Base-by-base conservation (phyloP, 2,797 vertebrate species). In the Pangasius sanitwongsei region DNA sequence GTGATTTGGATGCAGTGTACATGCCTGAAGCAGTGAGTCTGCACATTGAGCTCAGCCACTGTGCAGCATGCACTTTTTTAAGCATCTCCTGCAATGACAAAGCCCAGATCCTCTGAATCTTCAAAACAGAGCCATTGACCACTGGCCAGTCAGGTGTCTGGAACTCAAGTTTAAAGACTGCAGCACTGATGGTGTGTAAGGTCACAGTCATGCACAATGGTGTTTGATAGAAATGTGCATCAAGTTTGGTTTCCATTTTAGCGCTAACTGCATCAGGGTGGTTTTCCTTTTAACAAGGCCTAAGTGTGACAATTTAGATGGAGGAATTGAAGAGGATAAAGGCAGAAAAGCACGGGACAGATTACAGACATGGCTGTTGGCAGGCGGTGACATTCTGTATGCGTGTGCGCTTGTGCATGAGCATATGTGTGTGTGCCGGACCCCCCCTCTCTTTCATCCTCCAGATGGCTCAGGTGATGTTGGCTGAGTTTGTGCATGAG, bases 391-490 rank as follows among this genome's bases (percentile, higher is more conserved):
- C 87, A 77, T 84, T 87, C 74, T 65, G 67, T 80, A 63, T 81
- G 77, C 77, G 15, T 78, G 53, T 85, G 77, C 0, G 18, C 34
- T n/a, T 84, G 80, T 85, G 87, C 44, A 59, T 57, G 74, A 6
- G 37, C 25, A 63, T 55, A 57, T 87, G 83, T 88, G 75, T 61
- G 69, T 85, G 53, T 70, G 70, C 53, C 18, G 67, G 81, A 83
- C 78, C 72, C 57, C 86, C 86, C 28, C 83, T 44, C 63, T 57
- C 63, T 63, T 70, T 57, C 74, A 82, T 89, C 81, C 86, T 91
- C 89, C 92, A 92, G 91, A 91, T 92, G 91, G 92, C 90, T 85
- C 88, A 91, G 89, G 91, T 92, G 86, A 88, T 48, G 81, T 91
- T 89, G 87, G 83, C 86, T 61, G 48, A 70, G 57, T 84, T 57